These are phyloP conservation scores for Distichodus sexfasciatus DNA, from an alignment of 2,797 vertebrate genomes.

Conservation along the genomic window DNA sequence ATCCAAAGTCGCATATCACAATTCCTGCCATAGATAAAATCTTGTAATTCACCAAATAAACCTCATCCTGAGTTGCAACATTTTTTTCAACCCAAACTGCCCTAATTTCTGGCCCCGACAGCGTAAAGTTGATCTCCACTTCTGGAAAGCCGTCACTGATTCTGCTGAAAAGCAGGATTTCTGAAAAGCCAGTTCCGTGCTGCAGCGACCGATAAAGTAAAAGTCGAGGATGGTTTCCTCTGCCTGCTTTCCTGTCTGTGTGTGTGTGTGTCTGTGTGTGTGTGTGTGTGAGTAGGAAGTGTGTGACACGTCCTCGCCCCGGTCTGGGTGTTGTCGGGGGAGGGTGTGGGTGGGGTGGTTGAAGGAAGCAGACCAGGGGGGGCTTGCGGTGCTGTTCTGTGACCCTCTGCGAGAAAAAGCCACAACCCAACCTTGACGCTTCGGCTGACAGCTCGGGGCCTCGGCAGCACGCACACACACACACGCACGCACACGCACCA, in stretches of 20 bases:
- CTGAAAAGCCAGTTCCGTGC: conserved; percentile 4
- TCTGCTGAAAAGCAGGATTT: conserved; percentile 22
- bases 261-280: conserved; percentile 69
- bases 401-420: conserved; percentile 66
- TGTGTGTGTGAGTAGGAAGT: conserved; percentile 72
- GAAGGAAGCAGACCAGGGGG: conserved; percentile 73
- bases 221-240: conserved; percentile 66
- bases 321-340: too few relatives aligned
- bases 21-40: too few relatives aligned
- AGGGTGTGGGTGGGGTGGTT: too few relatives aligned
- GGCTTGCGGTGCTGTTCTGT: conserved; percentile 70
- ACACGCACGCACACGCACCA: conserved; percentile 27
- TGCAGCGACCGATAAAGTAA: conserved; percentile 29
- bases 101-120: neutral
- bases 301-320: conserved; percentile 71
- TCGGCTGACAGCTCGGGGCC: conserved; percentile 67
- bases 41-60: neutral
- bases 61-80: too few relatives aligned
- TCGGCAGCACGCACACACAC: conserved; percentile 45
- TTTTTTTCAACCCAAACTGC: neutral
- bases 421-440: conserved; percentile 73
- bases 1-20: too few relatives aligned
- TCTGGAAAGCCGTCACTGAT: conserved; percentile 11
- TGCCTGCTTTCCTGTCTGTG: conserved; percentile 72
- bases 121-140: neutral